phyloP scores from a whole-genome alignment of 1,140 invertebrate species.

The Tachypleus tridentatus region DNA sequence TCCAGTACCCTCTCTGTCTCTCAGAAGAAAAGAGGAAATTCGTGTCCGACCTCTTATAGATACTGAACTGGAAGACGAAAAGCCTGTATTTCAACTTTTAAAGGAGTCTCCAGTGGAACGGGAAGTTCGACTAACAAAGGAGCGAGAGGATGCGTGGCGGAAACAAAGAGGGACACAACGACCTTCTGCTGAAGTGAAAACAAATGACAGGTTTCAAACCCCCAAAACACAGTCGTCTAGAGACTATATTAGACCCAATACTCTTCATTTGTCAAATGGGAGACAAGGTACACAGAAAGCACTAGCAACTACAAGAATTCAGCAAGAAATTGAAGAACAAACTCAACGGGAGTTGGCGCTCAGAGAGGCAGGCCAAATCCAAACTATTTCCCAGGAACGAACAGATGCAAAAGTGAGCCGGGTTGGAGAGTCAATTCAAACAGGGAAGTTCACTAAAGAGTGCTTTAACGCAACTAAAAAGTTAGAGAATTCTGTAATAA shows the following conservation, averaged over 20 bases:
- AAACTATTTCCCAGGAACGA: conserved; percentile 33
- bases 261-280: no score
- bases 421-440: no score
- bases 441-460: no score
- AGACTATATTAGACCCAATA: neutral
- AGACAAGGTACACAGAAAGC: conserved; percentile 28
- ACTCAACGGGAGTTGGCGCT: conserved; percentile 35
- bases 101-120: conserved; percentile 46
- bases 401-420: conserved; percentile 29
- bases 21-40: conserved; percentile 1
- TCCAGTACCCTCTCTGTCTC: neutral
- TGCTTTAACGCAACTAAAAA: no score
- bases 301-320: conserved; percentile 35
- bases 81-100: conserved; percentile 8
- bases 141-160: conserved; percentile 42
- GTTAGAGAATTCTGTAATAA: no score
- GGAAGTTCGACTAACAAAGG: conserved; percentile 41
- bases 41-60: conserved; percentile 15
- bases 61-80: conserved; percentile 13
- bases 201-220: neutral
- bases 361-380: conserved; percentile 31
- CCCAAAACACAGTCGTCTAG: neutral
- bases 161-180: conserved; percentile 30
- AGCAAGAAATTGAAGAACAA: conserved; percentile 37
- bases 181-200: neutral